Percentiles rank a stretch among this genome's conserved stretches.
phyloP scores from a whole-genome alignment of 2,888 invertebrate species.

The Brachyptera putata region DNA sequence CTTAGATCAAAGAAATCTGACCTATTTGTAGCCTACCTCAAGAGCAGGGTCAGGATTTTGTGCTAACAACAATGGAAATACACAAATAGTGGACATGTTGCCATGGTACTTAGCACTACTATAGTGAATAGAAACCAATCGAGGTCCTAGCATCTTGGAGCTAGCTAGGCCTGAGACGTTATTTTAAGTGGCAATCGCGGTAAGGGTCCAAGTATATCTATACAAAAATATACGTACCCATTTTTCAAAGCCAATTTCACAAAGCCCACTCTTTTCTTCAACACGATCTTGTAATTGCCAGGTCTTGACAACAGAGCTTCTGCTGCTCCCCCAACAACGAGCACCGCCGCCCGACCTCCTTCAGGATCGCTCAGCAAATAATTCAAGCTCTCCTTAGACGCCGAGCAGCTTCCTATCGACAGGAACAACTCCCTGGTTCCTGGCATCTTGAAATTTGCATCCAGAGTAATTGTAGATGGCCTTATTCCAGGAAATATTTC shows the following conservation, averaged over 20 bases:
- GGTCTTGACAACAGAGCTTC: constrained; percentile 83
- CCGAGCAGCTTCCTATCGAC: constrained; percentile 53
- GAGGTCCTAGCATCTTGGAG: no score
- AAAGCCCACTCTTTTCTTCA: constrained; percentile 76
- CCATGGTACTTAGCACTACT: no score
- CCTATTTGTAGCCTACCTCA: no score
- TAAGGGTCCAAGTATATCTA: no score
- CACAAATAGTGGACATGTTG: no score
- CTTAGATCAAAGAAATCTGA: no score
- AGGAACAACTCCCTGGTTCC: constrained; percentile 64
- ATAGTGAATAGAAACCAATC: no score
- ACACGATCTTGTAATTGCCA: constrained; percentile 65
- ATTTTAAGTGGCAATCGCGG: no score
- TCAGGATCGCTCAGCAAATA: constrained; percentile 52
- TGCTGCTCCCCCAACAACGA: constrained; percentile 85
- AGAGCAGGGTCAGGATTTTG: no score
- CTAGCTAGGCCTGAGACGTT: no score
- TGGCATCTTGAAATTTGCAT: constrained; percentile 69
- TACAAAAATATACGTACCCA: no score
- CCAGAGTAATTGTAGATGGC: constrained; percentile 60
- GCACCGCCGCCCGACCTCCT: constrained; percentile 59
- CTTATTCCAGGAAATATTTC: constrained; percentile 60
- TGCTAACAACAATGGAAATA: no score
- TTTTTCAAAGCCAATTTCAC: constrained; percentile 66
- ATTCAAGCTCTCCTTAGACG: constrained; percentile 63